A percentile compares a stretch with the other conserved stretches of the same genome.
These are phyloP conservation scores for Malachius bipustulatus DNA, from an alignment of 2,888 invertebrate genomes.

Conservation along the genomic window DNA sequence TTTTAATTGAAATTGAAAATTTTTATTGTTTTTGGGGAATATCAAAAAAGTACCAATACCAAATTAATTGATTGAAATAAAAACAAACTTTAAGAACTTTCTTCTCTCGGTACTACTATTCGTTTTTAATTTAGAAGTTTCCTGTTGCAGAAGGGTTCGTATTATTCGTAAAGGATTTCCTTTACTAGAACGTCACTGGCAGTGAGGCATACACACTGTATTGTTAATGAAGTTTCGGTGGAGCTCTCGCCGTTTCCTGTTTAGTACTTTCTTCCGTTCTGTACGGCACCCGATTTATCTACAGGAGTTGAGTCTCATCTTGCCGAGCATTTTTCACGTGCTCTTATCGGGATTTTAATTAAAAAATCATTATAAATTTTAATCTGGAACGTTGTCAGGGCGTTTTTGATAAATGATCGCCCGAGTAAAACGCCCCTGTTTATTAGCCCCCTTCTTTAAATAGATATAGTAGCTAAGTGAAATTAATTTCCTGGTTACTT, in stretches of 20 bases:
- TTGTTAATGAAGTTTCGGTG: slow-evolving; percentile 20
- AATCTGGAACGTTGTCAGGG: slow-evolving; percentile 23
- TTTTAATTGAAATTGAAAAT: too few relatives aligned
- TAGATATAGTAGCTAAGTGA: too few relatives aligned
- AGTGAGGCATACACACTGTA: slow-evolving; percentile 20
- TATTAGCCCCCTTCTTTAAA: slow-evolving; percentile 7
- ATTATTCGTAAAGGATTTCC: too few relatives aligned
- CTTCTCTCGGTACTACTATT: too few relatives aligned
- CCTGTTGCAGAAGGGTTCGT: too few relatives aligned
- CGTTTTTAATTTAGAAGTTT: too few relatives aligned
- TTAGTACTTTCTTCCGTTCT: slow-evolving; percentile 18
- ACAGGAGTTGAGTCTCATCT: slow-evolving; percentile 23
- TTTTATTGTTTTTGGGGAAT: too few relatives aligned
- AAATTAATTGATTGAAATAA: too few relatives aligned
- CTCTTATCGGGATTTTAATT: slow-evolving; percentile 27
- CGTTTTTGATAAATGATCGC: slow-evolving; percentile 19
- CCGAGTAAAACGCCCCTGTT: slow-evolving; percentile 15
- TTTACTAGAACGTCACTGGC: too few relatives aligned
- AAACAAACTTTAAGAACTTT: too few relatives aligned
- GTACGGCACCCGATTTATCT: slow-evolving; percentile 18
- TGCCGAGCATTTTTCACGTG: slow-evolving; percentile 27
- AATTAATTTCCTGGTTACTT: too few relatives aligned
- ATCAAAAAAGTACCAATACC: too few relatives aligned
- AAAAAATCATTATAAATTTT: slow-evolving; percentile 30
- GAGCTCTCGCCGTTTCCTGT: slow-evolving; percentile 17